phyloP scores from a whole-genome alignment of 2,113 vertebrate species.

The Ciconia boyciana region DNA sequence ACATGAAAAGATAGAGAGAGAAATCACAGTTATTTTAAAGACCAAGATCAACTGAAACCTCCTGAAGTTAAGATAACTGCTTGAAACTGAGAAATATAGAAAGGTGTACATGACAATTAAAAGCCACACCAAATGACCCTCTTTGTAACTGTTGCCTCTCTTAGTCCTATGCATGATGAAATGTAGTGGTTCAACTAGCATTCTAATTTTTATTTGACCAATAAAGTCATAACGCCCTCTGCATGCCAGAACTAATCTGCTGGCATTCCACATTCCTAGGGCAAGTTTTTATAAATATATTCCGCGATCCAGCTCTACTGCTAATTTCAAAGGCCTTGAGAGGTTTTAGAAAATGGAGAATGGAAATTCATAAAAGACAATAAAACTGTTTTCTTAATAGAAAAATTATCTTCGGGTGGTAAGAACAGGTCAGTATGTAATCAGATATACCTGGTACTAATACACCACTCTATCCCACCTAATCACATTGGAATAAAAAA shows the following conservation, averaged over 20 bases:
- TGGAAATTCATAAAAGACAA: background rate
- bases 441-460: background rate
- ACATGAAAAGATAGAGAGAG: background rate
- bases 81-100: fast-evolving
- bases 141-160: background rate
- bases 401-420: background rate
- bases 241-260: background rate
- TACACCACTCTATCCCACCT: background rate
- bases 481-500: background rate
- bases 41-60: background rate
- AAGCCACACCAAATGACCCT: background rate
- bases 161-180: background rate
- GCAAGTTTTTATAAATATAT: background rate
- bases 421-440: background rate
- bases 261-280: background rate
- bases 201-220: background rate
- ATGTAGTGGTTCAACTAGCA: background rate
- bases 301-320: background rate
- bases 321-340: background rate
- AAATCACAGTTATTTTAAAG: background rate
- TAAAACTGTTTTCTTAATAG: background rate
- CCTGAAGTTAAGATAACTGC: background rate
- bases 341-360: background rate
- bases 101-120: background rate
- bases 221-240: background rate